A percentile compares a stretch with the other conserved stretches of the same genome.
These are phyloP conservation scores for Gallinago undulata DNA, from an alignment of 2,113 vertebrate genomes.

Conservation along the genomic window DNA sequence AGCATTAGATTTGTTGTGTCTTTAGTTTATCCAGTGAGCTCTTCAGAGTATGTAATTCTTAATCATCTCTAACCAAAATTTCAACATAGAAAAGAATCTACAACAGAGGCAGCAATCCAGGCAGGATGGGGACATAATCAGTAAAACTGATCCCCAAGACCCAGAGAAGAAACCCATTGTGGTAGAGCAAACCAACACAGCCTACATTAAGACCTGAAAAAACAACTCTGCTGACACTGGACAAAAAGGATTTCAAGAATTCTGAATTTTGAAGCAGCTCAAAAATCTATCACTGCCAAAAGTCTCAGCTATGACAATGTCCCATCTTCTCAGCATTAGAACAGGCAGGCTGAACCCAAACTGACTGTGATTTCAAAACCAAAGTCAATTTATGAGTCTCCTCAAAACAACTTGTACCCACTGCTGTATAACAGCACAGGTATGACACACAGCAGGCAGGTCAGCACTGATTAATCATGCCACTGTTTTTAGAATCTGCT, in stretches of 20 bases:
- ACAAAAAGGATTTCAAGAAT: neutral
- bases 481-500: neutral
- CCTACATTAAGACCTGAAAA: neutral
- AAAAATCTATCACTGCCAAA: neutral
- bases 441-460: neutral
- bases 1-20: neutral
- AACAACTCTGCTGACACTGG: neutral
- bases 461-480: neutral
- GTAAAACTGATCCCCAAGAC: neutral
- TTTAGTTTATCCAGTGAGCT: neutral
- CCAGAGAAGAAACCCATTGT: neutral
- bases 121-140: neutral
- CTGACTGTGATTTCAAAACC: neutral
- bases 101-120: neutral
- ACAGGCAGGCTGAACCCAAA: neutral
- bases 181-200: neutral
- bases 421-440: neutral
- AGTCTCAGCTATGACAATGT: neutral
- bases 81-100: neutral
- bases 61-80: neutral
- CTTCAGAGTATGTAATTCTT: neutral
- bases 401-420: neutral
- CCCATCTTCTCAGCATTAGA: neutral
- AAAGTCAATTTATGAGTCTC: neutral
- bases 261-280: neutral